Conservation (phyloP, 2,888 invertebrate species). For the Euproctis similis region DNA sequence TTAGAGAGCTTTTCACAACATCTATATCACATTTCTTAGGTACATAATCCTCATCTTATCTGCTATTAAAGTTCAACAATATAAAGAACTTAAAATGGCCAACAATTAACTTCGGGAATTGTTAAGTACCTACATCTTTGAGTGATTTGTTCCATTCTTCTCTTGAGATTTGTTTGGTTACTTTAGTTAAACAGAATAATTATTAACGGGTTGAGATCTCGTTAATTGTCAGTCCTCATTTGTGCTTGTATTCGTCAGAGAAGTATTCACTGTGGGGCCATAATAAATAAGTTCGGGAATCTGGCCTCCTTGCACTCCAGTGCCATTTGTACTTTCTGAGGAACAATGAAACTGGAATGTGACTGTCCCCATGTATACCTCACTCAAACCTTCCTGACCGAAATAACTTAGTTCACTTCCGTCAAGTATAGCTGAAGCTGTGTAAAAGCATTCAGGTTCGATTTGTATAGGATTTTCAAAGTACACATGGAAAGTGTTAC, state of each 20-base stretch:
- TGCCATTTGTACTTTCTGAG: constrained; percentile 97
- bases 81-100: constrained; percentile 38
- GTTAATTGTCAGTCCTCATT: constrained; percentile 70
- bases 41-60: constrained; percentile 37
- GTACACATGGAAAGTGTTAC: constrained; percentile 92
- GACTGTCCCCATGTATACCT: constrained; percentile 93
- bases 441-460: constrained; percentile 95
- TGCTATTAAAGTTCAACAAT: constrained; percentile 55
- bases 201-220: constrained; percentile 40
- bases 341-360: constrained; percentile 98
- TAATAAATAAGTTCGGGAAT: constrained; percentile 98
- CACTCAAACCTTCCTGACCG: constrained; percentile 97
- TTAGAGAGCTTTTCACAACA: constrained; percentile 70
- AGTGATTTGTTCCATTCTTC: constrained; percentile 18
- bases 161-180: constrained; percentile 19
- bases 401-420: constrained; percentile 97
- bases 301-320: constrained; percentile 97
- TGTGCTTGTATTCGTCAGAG: constrained; percentile 51
- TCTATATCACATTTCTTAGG: constrained; percentile 71
- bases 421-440: constrained; percentile 95
- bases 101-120: constrained; percentile 54
- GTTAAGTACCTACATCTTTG: constrained; percentile 32
- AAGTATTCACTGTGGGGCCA: constrained; percentile 80
- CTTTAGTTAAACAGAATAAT: constrained; percentile 47
- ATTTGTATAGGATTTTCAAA: constrained; percentile 90